Conservation (phyloP, 2,113 vertebrate genomes). For the Apteryx mantelli region DNA sequence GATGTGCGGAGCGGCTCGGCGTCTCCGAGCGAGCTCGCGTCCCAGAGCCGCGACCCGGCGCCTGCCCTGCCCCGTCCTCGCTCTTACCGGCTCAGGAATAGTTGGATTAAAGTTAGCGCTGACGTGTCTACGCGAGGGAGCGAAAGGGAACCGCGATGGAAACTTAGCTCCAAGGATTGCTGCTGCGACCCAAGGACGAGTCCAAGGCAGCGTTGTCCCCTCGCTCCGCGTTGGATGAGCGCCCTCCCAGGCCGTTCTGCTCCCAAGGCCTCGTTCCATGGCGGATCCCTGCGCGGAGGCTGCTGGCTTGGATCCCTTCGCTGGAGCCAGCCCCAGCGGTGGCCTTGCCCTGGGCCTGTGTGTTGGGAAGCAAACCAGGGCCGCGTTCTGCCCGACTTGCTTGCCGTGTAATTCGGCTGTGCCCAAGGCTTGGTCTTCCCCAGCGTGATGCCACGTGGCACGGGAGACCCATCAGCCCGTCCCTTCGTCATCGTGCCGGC, state of each 20-base stretch:
- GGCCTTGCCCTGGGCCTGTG: rapidly evolving
- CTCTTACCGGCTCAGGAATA: not conserved
- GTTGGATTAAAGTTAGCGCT: not conserved
- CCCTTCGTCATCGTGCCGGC: not conserved
- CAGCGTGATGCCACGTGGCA: too few relatives aligned
- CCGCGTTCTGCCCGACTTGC: not conserved
- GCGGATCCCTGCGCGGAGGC: not conserved
- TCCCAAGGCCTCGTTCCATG: not conserved
- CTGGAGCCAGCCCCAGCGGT: not conserved
- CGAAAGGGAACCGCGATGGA: not conserved
- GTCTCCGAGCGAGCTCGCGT: not conserved
- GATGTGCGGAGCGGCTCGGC: rapidly evolving
- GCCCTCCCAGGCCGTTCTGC: not conserved
- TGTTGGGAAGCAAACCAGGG: not conserved
- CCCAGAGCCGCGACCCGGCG: rapidly evolving
- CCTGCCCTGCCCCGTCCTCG: rapidly evolving
- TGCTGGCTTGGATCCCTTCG: not conserved
- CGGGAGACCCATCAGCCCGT: not conserved
- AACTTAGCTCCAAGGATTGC: rapidly evolving
- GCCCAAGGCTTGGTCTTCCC: not conserved
- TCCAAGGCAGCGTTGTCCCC: not conserved
- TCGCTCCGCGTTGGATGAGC: not conserved
- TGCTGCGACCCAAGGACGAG: rapidly evolving
- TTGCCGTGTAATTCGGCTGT: not conserved
- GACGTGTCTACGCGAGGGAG: rapidly evolving